Evolutionary conservation across 1,140 invertebrate genomes (phyloP), one percentile per base, ranked within the genome.

Genomic region (Calosoma granatense): DNA sequence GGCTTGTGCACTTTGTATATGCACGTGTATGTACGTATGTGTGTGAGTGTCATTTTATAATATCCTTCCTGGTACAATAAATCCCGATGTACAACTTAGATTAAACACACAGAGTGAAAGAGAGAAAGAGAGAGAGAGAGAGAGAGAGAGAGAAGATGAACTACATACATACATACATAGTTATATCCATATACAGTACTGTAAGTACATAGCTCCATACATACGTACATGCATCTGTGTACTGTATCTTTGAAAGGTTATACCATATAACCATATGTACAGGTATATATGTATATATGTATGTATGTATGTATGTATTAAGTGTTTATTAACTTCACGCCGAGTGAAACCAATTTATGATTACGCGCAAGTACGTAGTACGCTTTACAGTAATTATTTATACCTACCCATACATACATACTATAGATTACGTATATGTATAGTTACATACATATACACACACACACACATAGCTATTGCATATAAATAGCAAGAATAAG

Each of bases 41-140:
- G 4, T 51, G 43, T n/a, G 17, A 11, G 43, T 51, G 43, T 6
- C 6, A 15, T 11, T 51, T 6, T 51, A 51, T 9, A 51, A 47
- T 47, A 47, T 47, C 17, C 41, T 47, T 47, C 41, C 41, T 47
- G 41, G 41, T 47, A 17, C 41, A 11, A 47, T 47, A 47, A 47
- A 47, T 17, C 17, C 17, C 6, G 41, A 47, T 47, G 41, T 47
- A 4, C 41, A 47, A 47, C 41, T 20, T 53, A 53, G 19, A 53
- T 51, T 15, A 15, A 51, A 51, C 4, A 51, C 6, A 51, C 22
- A 21, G 51, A 53, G 3, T 53, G 21, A 21, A 12, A 20, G 11
- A 12, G 19, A 22, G 11, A 53, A 17, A 53, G n/a, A 36, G n/a
- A n/a, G n/a, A n/a, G n/a, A n/a, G n/a, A n/a, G n/a, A n/a, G n/a